phyloP scores from a whole-genome alignment of 2,888 invertebrate genomes.

The Acronicta alni region DNA sequence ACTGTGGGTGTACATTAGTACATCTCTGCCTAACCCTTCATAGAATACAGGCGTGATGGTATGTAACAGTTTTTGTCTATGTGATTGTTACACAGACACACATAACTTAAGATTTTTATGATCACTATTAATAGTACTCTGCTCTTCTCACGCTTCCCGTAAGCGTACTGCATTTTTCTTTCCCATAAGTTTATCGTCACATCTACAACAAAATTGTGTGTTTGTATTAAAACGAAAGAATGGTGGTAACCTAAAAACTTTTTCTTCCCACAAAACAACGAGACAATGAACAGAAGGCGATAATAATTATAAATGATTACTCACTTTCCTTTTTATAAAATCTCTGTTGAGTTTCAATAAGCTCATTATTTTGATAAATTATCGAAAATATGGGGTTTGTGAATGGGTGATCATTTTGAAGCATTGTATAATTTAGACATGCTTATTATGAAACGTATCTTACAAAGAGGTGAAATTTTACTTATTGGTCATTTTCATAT shows the following conservation, averaged over 20 bases:
- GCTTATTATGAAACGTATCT: not conserved
- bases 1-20: no score
- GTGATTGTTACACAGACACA: not conserved
- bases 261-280: slow-evolving; percentile 36
- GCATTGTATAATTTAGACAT: not conserved
- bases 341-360: slow-evolving; percentile 18
- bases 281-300: slow-evolving; percentile 38
- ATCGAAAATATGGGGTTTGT: slow-evolving; percentile 12
- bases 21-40: no score
- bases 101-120: slow-evolving; percentile 15
- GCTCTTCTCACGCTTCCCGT: slow-evolving; percentile 26
- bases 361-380: slow-evolving; percentile 34
- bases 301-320: slow-evolving; percentile 27
- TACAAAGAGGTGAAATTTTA: not conserved
- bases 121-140: not conserved
- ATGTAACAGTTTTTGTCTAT: no score
- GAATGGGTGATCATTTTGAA: not conserved
- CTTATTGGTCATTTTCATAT: no score
- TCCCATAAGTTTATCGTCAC: slow-evolving; percentile 37
- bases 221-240: slow-evolving; percentile 45
- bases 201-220: slow-evolving; percentile 34
- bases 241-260: slow-evolving; percentile 25
- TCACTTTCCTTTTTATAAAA: slow-evolving; percentile 42
- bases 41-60: no score
- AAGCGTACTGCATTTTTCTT: slow-evolving; percentile 21